Conservation (phyloP, 2,888 invertebrate species). For the Agriotes lineatus region DNA sequence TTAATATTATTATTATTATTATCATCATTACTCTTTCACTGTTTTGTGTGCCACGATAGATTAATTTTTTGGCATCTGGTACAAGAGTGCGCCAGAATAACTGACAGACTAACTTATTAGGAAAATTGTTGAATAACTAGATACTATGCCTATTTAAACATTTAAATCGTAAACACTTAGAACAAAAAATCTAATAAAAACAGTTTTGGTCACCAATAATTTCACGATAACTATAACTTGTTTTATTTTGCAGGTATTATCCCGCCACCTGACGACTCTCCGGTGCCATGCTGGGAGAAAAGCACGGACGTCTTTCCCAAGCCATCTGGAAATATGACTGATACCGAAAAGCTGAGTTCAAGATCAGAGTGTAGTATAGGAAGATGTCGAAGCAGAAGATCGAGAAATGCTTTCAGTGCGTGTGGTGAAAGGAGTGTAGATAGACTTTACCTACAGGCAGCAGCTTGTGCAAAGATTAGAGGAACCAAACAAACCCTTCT, state of each 20-base stretch:
- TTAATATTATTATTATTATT: no score
- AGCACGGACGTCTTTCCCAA: constrained; percentile 85
- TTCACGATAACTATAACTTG: no score
- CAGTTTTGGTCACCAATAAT: no score
- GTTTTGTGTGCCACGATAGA: no score
- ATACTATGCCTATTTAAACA: no score
- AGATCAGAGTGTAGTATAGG: constrained; percentile 78
- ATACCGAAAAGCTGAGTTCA: constrained; percentile 77
- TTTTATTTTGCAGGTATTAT: constrained; percentile 57
- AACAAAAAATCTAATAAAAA: no score
- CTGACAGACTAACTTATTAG: no score
- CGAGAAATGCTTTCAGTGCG: constrained; percentile 59
- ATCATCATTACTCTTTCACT: no score
- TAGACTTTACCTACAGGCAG: constrained; percentile 75
- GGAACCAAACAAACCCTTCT: constrained; percentile 76
- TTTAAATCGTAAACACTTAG: no score
- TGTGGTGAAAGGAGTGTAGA: constrained; percentile 83
- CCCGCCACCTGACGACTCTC: constrained; percentile 70
- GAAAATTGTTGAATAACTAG: no score
- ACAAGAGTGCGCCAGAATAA: no score
- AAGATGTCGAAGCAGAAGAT: constrained; percentile 62
- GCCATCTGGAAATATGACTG: constrained; percentile 85
- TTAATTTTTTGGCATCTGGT: no score
- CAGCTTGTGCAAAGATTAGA: constrained; percentile 64
- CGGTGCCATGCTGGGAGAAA: constrained; percentile 84